These are phyloP conservation scores for Crocuta crocuta DNA, from an alignment of 2,113 vertebrate genomes.

Conservation along the genomic window DNA sequence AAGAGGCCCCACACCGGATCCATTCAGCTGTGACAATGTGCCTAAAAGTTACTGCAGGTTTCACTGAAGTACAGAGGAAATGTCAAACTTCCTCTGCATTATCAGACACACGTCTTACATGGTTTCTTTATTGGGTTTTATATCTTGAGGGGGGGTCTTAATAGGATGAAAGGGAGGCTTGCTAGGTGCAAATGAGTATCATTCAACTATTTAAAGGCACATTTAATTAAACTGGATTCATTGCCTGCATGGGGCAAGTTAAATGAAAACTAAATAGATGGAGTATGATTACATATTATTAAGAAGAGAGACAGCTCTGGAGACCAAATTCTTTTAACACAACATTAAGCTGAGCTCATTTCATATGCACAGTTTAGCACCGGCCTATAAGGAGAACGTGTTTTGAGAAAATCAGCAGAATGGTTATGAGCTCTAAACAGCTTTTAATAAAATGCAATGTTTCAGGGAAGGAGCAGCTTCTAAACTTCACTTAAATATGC, in stretches of 20 bases:
- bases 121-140: conserved; percentile 82
- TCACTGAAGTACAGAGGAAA: conserved; percentile 85
- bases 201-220: conserved; percentile 84
- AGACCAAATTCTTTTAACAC: conserved; percentile 88
- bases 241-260: conserved; percentile 84
- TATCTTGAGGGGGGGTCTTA: conserved; percentile 80
- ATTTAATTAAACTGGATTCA: conserved; percentile 88
- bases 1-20: conserved; percentile 19
- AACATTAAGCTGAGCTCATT: conserved; percentile 87
- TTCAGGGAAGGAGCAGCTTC: conserved; percentile 79
- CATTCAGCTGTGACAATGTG: background rate
- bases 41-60: conserved; percentile 69
- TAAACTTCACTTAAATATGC: conserved; percentile 81
- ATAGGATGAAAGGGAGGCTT: conserved; percentile 74
- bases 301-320: conserved; percentile 84
- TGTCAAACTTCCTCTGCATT: conserved; percentile 81
- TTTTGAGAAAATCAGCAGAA: conserved; percentile 87
- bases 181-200: conserved; percentile 81
- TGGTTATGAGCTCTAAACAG: conserved; percentile 85
- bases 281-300: conserved; percentile 87
- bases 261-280: conserved; percentile 87
- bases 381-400: conserved; percentile 81
- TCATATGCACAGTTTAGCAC: conserved; percentile 87
- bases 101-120: conserved; percentile 79
- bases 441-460: conserved; percentile 84